Evolutionary conservation across 2,888 invertebrate species (phyloP), one percentile per base, ranked within the genome.

Genomic region (Gymnocheta viridis): DNA sequence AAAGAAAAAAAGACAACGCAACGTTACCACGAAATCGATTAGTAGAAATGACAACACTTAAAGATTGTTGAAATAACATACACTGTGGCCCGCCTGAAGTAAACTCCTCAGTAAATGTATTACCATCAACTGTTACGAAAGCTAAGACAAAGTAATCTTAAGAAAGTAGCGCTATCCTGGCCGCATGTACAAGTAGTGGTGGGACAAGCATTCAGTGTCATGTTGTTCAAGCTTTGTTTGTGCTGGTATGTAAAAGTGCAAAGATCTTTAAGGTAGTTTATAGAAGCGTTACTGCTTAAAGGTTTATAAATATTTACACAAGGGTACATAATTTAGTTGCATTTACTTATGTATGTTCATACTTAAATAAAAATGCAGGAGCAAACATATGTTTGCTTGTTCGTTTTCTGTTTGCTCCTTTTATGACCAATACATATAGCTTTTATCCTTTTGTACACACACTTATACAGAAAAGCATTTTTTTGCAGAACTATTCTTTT

Each of bases 251-350:
- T 64, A 19, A 44, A 49, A 22, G 66, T 32, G 27, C 66, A 66
- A 29, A 66, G n/a, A 32, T 29, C 19, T 44, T 47, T 0, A 22
- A 66, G 29, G 22, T 35, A 19, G 19, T 49, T 24, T 32, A 9
- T 51, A 24, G n/a, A 10, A 27, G 17, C 7, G 4, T 44, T 29
- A 12, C 17, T 27, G 27, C 41, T 44, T 62, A 62, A 38, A 41
- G 22, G 19, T 24, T 38, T 38, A 24, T 60, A 60, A 60, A 38
- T 60, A 60, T 38, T 22, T 60, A 38, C 60, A 60, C 60, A 9
- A 9, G 9, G 12, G n/a, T 38, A 60, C 38, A 60, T 38, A 60
- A 60, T 60, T 60, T 60, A 60, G 22, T 19, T 60, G 24, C 60
- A 29, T 56, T 56, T 32, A 29, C 29, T 56, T 29, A 56, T 7